Evolutionary conservation across 2,888 invertebrate genomes (phyloP), one percentile per base, ranked within the genome.

Genomic region (Dynastes tityus): DNA sequence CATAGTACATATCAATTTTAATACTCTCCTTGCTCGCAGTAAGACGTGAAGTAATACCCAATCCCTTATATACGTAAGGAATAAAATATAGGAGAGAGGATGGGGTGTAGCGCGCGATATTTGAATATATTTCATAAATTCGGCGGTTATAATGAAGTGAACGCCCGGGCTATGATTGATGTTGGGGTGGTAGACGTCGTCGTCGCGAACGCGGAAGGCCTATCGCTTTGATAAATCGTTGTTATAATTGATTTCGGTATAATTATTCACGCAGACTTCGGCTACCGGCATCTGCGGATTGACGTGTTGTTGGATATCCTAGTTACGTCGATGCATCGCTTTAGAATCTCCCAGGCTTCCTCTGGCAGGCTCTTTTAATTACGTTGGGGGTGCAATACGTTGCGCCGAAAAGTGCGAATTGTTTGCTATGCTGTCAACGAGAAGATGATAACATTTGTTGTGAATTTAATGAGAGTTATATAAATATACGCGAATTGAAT

Each of bases 231-330:
- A 88, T 88, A 87, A 88, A 88, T 88, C 85, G 87, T 87, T 85
- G 86, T 85, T 86, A 86, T 88, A 88, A 88, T 88, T 88, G 88
- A 88, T 88, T 88, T 85, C 84, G 85, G 84, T 85, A 87, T 88
- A 88, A 88, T 88, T 88, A 88, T 88, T 88, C 88, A 88, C 87
- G 83, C 11, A 87, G 84, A 70, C 53, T 67, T 71, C 51, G 85
- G 45, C 40, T 73, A 61, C 73, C 84, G 85, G 85, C 88, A 88
- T 88, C 88, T 88, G 88, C 87, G 87, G 88, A 87, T 87, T 87
- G 88, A 87, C 88, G 85, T 85, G 81, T 85, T 71, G 32, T 11
- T 45, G 45, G 2, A 45, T 53, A 32, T 65, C 32, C 5, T 37
- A 37, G 32, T 37, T 37, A n/a, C 51, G 51, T 70, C 68, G 70